Conservation (phyloP, 2,888 invertebrate species). For the Philaethria dido region DNA sequence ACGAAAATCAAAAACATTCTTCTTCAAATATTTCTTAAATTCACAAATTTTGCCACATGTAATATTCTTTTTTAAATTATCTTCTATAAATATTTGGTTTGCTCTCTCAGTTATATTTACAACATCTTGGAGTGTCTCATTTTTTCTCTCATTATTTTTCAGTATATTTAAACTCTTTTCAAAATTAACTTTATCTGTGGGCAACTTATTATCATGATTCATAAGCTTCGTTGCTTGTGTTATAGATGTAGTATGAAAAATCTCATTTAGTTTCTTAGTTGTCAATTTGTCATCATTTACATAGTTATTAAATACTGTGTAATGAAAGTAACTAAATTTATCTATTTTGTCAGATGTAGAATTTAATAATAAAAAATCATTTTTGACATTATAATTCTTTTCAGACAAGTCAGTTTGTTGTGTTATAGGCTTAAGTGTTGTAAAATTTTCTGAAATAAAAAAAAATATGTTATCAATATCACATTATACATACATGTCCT, state of each 20-base stretch:
- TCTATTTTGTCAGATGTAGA: background rate
- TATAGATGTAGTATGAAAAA: background rate
- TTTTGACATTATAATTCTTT: background rate
- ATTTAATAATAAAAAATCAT: constrained; percentile 9
- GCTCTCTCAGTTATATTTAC: background rate
- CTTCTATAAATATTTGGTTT: background rate
- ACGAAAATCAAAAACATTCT: constrained; percentile 21
- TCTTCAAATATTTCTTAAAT: constrained; percentile 29
- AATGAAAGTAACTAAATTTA: constrained; percentile 27
- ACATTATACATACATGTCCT: no score
- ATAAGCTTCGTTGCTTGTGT: background rate
- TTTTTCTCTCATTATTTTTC: background rate
- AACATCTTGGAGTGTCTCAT: background rate
- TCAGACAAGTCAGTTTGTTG: background rate
- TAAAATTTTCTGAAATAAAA: constrained; percentile 4
- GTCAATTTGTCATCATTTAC: background rate
- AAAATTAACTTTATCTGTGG: background rate
- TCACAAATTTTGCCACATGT: constrained; percentile 36
- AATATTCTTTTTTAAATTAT: constrained; percentile 35
- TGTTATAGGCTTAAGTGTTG: background rate
- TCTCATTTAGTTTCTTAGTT: background rate
- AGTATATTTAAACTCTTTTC: background rate
- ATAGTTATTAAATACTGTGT: constrained; percentile 20
- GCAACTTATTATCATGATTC: background rate
- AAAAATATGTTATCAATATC: background rate